phyloP scores from a whole-genome alignment of 1,140 invertebrate genomes.

The Linepithema humile region DNA sequence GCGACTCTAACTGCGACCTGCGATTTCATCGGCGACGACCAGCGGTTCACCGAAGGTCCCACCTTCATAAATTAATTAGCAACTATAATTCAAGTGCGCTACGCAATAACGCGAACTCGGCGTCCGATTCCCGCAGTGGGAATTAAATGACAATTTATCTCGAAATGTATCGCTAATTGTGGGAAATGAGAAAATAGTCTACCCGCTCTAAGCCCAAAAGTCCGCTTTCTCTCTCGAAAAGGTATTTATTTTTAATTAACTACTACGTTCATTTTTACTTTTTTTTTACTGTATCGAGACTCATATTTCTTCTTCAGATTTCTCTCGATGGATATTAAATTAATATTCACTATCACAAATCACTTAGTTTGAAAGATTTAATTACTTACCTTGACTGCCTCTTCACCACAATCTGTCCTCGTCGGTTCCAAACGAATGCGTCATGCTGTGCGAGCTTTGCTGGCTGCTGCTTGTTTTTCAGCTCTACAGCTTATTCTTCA shows the following conservation, averaged over 20 bases:
- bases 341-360: neutral
- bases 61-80: slow-evolving; percentile 65
- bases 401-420: slow-evolving; percentile 7
- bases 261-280: neutral
- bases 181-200: neutral
- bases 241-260: neutral
- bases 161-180: slow-evolving; percentile 39
- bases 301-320: neutral
- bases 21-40: slow-evolving; percentile 22
- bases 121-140: neutral
- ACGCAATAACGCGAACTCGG: slow-evolving; percentile 35
- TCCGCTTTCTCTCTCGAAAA: neutral
- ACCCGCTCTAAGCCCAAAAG: neutral
- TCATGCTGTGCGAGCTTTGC: slow-evolving; percentile 12
- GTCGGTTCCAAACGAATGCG: slow-evolving; percentile 2
- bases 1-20: neutral
- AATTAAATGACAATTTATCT: slow-evolving; percentile 50
- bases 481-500: slow-evolving; percentile 41
- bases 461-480: slow-evolving; percentile 23
- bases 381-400: neutral
- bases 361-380: neutral
- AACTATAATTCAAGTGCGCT: slow-evolving; percentile 54
- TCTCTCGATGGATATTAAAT: neutral
- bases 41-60: slow-evolving; percentile 10
- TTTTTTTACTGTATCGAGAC: neutral